Evolutionary conservation across 1,140 invertebrate species (phyloP).

Genomic region (Drosophila willistoni): DNA sequence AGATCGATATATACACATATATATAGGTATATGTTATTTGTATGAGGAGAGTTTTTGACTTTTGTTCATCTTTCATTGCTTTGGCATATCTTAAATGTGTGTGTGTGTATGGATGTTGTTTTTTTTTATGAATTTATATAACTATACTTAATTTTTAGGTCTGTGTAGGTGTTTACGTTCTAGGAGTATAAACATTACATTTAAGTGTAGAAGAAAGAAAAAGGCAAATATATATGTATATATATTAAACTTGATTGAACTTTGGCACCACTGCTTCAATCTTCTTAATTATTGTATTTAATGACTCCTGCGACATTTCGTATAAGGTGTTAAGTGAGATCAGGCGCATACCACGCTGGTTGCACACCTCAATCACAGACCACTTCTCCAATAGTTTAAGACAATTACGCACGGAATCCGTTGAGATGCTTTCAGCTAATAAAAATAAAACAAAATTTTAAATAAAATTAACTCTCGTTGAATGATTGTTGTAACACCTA

Average conservation of each 20-base stretch:
- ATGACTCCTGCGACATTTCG: slow-evolving; percentile 73
- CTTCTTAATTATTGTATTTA: slow-evolving; percentile 67
- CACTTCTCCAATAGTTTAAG: slow-evolving; percentile 90
- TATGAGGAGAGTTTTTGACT: slow-evolving; percentile 37
- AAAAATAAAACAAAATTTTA: not conserved
- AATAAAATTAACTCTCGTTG: not conserved
- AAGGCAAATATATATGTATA: slow-evolving; percentile 24
- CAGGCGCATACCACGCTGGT: slow-evolving; percentile 83
- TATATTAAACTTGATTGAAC: slow-evolving; percentile 58
- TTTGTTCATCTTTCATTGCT: slow-evolving; percentile 48
- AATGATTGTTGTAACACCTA: slow-evolving; percentile 78
- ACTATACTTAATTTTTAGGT: slow-evolving; percentile 28
- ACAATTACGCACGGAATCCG: slow-evolving; percentile 92
- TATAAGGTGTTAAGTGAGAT: slow-evolving; percentile 75
- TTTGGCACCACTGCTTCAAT: slow-evolving; percentile 72
- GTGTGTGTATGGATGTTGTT: not conserved
- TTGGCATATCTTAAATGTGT: slow-evolving; percentile 36
- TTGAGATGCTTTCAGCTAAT: slow-evolving; percentile 91
- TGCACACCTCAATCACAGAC: slow-evolving; percentile 89
- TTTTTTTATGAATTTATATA: slow-evolving; percentile 12
- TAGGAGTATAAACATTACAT: slow-evolving; percentile 47
- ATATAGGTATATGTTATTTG: slow-evolving; percentile 37
- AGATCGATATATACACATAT: no score
- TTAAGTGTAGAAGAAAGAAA: slow-evolving; percentile 34
- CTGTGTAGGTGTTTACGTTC: slow-evolving; percentile 15